A percentile compares a stretch with the other conserved stretches of the same genome.
These are phyloP conservation scores for Homalodisca vitripennis DNA, from an alignment of 1,140 invertebrate genomes.

Conservation along the genomic window DNA sequence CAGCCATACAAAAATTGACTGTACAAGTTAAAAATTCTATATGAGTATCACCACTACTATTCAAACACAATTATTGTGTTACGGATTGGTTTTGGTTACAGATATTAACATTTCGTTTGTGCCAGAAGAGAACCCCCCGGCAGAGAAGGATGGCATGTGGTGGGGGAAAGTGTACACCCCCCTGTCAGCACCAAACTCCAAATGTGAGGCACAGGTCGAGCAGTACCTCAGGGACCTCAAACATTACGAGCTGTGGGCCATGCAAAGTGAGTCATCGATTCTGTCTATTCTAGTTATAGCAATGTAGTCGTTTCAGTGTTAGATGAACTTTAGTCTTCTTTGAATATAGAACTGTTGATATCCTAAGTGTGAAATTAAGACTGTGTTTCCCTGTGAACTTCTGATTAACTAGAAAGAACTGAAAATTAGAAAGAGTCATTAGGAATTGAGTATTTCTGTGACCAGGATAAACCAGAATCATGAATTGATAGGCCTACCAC, in stretches of 20 bases:
- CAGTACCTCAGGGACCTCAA: constrained; percentile 2
- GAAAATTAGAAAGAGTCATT: background rate
- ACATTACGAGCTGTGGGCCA: constrained; percentile 1
- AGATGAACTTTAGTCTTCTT: background rate
- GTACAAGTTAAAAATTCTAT: too few relatives aligned
- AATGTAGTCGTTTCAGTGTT: too few relatives aligned
- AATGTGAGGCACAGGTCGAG: constrained; percentile 12
- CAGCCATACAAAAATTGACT: too few relatives aligned
- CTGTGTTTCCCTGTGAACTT: background rate
- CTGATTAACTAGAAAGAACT: background rate
- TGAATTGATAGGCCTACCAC: too few relatives aligned
- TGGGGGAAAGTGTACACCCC: background rate
- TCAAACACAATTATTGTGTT: too few relatives aligned
- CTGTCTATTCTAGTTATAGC: background rate
- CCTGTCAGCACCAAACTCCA: background rate
- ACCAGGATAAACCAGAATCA: too few relatives aligned
- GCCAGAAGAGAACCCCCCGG: too few relatives aligned
- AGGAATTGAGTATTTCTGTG: background rate
- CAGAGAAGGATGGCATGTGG: background rate
- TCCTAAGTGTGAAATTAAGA: background rate
- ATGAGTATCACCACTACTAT: too few relatives aligned
- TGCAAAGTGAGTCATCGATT: constrained; percentile 14
- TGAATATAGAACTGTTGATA: background rate
- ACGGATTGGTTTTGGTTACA: too few relatives aligned
- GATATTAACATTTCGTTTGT: background rate